Evolutionary conservation across 2,888 invertebrate species (phyloP).

Genomic region (Caenorhabditis angaria): DNA sequence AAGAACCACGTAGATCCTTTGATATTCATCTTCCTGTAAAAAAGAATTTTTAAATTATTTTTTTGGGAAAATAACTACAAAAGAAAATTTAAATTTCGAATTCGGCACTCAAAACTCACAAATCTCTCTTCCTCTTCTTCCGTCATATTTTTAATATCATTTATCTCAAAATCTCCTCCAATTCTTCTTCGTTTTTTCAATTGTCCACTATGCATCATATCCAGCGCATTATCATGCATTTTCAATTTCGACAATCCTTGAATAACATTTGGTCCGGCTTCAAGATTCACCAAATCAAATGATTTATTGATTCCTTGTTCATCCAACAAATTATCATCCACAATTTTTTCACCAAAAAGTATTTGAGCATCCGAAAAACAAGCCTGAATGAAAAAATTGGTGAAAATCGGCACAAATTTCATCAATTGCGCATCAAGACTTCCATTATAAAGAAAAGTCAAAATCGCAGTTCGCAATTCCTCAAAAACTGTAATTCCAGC

Average conservation of each 20-base stretch:
- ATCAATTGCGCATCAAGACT: constrained; percentile 17
- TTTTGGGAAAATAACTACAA: not conserved
- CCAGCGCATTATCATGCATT: constrained; percentile 23
- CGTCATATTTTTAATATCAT: not conserved
- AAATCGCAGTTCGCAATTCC: constrained; percentile 17
- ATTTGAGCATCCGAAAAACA: constrained; percentile 20
- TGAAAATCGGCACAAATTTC: constrained; percentile 20
- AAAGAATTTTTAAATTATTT: not conserved
- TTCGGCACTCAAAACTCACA: not conserved
- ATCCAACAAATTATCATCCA: constrained; percentile 13
- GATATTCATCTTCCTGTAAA: constrained; percentile 26
- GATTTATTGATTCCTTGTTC: constrained; percentile 17
- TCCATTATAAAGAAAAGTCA: constrained; percentile 22
- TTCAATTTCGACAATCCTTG: constrained; percentile 11
- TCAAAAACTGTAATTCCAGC: constrained; percentile 24
- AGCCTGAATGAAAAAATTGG: constrained; percentile 13
- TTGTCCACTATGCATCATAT: constrained; percentile 36
- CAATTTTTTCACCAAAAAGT: constrained; percentile 22
- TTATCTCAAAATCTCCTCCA: not conserved
- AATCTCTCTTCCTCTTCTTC: constrained; percentile 7
- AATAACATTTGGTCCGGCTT: constrained; percentile 24
- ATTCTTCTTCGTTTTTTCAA: constrained; percentile 17
- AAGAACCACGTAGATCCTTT: constrained; percentile 17
- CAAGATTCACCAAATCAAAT: constrained; percentile 12
- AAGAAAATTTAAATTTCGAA: constrained; percentile 5